Base-by-base conservation (phyloP, 1,140 invertebrate genomes). In the Drosophila auraria region DNA sequence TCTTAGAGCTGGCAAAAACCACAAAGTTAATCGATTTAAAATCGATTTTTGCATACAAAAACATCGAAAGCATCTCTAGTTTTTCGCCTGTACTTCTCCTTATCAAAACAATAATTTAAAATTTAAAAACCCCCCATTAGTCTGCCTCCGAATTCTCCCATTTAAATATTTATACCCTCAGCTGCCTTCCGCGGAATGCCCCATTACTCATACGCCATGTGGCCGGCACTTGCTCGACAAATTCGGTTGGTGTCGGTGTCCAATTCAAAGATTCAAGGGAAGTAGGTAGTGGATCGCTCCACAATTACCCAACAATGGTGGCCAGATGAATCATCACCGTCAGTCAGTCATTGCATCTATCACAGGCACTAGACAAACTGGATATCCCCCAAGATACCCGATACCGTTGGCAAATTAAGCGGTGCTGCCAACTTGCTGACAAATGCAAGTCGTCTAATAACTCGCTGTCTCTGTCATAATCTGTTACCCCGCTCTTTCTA, bases 131-230 rank as follows among this genome's bases (percentile, higher is more conserved):
- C 15, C 5, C 38, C 33, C 20, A 40, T 40, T 4, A 23, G 2
- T 56, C 2, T 56, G 2, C 7, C 53, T 1, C 33, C 33, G 8
- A 56, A 38, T 2, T 8, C 2, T 9, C 1, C 20, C 8, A 15
- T 23, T 40, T 23, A 23, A 56, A n/a, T n/a, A 6, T 58, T 5
- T 40, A 6, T 58, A 5, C 15, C 3, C 12, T 36, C n/a, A 7
- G 23, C 17, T 83, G 63, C 63, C 20, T 87, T 87, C 80, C 42
- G 40, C 49, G 69, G 83, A 87, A 87, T 80, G 68, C 49, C n/a
- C 64, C 73, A 83, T 87, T 87, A 80, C 81, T 87, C 83, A 87
- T 87, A 83, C 83, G 83, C 78, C 83, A 89, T 80, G 84, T 83
- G 70, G 80, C 63, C 80, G 14, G 54, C 54, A 57, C 54, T 57